Evolutionary conservation across 2,113 vertebrate genomes (phyloP).

Genomic region (Seriola quinqueradiata): DNA sequence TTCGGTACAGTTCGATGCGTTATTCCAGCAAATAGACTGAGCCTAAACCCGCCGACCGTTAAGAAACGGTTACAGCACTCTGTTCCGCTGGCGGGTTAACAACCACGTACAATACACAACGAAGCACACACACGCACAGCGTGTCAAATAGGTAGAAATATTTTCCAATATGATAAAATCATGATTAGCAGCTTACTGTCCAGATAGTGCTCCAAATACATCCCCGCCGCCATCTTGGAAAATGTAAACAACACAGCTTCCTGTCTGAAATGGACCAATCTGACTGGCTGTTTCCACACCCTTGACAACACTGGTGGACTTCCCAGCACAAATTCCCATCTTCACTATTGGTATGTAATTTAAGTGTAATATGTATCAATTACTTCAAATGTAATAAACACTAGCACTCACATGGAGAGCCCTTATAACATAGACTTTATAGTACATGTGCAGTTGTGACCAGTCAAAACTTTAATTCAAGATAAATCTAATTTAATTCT

Average conservation of each 20-base stretch:
- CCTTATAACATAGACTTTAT: neutral
- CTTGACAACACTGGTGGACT: neutral
- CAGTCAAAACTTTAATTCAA: neutral
- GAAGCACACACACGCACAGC: neutral
- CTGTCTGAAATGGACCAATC: slow-evolving; percentile 43
- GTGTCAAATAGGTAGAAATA: fast-evolving
- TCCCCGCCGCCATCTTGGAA: slow-evolving; percentile 87
- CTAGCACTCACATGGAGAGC: neutral
- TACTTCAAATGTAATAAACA: neutral
- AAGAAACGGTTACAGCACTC: neutral
- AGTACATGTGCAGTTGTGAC: neutral
- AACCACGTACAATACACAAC: fast-evolving
- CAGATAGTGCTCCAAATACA: slow-evolving; percentile 88
- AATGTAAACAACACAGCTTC: slow-evolving; percentile 85
- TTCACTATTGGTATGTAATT: neutral
- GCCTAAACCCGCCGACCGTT: slow-evolving; percentile 28
- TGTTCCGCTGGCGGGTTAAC: fast-evolving
- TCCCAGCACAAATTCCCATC: neutral
- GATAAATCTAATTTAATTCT: neutral
- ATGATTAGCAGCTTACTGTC: slow-evolving; percentile 80
- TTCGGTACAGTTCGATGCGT: neutral
- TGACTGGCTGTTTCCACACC: slow-evolving; percentile 57
- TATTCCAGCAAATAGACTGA: slow-evolving; percentile 74
- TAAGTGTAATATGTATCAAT: neutral
- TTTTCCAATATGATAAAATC: neutral